A percentile compares a stretch with the other conserved stretches of the same genome.
Evolutionary conservation across 2,888 invertebrate species (phyloP).

Genomic region (Drosophila greeni): DNA sequence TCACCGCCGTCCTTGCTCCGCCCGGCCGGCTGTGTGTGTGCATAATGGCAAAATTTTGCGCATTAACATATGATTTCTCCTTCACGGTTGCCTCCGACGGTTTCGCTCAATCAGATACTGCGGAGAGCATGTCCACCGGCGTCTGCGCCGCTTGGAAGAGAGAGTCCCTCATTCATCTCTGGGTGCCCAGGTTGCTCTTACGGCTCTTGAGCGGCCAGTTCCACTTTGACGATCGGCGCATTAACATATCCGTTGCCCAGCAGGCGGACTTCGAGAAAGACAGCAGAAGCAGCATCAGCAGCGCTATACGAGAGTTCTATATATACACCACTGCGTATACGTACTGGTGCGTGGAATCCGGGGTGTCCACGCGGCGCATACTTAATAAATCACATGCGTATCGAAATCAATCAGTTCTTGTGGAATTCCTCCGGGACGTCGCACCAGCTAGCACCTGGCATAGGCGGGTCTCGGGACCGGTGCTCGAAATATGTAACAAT

Average conservation of each 20-base stretch:
- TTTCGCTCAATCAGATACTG: constrained; percentile 42
- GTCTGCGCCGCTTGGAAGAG: constrained; percentile 29
- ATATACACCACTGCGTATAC: constrained; percentile 34
- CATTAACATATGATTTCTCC: constrained; percentile 66
- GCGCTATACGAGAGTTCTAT: constrained; percentile 33
- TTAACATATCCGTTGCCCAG: constrained; percentile 76
- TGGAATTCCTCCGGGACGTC: constrained; percentile 20
- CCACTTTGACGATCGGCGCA: constrained; percentile 77
- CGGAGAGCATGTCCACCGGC: constrained; percentile 26
- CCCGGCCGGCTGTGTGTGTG: constrained; percentile 33
- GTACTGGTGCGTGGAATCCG: constrained; percentile 24
- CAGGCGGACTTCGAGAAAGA: constrained; percentile 14
- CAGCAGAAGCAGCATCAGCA: constrained; percentile 3
- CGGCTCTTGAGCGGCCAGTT: constrained; percentile 61
- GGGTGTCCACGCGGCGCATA: constrained; percentile 50
- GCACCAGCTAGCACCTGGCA: constrained; percentile 20
- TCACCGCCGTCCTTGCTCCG: constrained; percentile 48
- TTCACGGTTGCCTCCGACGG: constrained; percentile 42
- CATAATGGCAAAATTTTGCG: constrained; percentile 63
- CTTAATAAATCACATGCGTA: constrained; percentile 46
- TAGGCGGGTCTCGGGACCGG: constrained; percentile 16
- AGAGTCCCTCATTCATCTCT: constrained; percentile 3
- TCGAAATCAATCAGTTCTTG: constrained; percentile 60
- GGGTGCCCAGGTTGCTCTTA: constrained; percentile 24
- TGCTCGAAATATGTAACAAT: constrained; percentile 38